These are phyloP conservation scores for Sebastolobus altivelis DNA, from an alignment of 2,797 vertebrate genomes.

Conservation along the genomic window DNA sequence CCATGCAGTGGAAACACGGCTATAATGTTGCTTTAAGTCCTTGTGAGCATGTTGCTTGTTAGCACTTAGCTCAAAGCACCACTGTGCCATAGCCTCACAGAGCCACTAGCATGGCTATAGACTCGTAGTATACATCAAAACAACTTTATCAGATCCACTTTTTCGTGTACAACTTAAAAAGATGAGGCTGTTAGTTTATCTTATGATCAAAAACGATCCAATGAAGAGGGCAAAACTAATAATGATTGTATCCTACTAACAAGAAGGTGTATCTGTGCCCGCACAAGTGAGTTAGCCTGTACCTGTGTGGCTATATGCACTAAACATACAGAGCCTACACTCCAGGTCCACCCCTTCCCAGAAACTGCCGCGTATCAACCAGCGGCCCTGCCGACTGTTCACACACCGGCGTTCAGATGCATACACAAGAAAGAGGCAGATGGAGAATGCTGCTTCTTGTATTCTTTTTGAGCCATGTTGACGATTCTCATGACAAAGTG, in stretches of 20 bases:
- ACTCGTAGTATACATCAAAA: neutral
- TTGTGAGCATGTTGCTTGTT: neutral
- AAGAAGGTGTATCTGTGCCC: neutral
- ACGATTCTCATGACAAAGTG: slow-evolving; percentile 81
- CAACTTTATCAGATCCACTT: neutral
- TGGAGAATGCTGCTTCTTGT: slow-evolving; percentile 71
- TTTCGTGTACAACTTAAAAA: neutral
- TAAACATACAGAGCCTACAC: slow-evolving; percentile 46
- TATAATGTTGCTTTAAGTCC: neutral
- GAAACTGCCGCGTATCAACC: slow-evolving; percentile 60
- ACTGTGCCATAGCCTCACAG: neutral
- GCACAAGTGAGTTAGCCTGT: neutral
- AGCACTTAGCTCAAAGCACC: neutral
- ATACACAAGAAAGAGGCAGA: slow-evolving; percentile 30
- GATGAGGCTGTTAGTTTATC: neutral
- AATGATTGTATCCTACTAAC: rapidly evolving
- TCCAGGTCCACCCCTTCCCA: slow-evolving; percentile 74
- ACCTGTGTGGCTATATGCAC: slow-evolving; percentile 4
- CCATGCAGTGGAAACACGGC: too few species aligned
- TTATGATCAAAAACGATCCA: neutral
- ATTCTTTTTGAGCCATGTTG: slow-evolving; percentile 80
- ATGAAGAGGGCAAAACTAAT: neutral
- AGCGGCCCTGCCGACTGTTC: slow-evolving; percentile 29
- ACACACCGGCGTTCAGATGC: slow-evolving; percentile 6
- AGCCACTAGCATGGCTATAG: neutral